Conservation (phyloP, 2,888 invertebrate genomes). For the Patella depressa region DNA sequence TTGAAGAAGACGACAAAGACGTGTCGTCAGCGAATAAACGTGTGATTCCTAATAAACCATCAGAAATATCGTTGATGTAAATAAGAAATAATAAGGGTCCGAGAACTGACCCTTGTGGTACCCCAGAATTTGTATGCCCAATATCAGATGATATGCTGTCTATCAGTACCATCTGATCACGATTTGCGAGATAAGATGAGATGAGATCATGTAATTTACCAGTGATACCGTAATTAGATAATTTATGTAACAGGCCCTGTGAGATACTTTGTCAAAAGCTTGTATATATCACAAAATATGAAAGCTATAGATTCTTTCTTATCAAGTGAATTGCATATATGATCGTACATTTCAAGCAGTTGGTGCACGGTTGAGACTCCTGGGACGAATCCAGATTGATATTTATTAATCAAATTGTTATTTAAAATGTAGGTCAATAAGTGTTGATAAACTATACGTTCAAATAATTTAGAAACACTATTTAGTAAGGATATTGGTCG, state of each 20-base stretch:
- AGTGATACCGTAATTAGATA: constrained; percentile 14
- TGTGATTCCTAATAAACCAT: neutral
- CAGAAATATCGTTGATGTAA: neutral
- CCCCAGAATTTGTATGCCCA: neutral
- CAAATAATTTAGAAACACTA: constrained; percentile 35
- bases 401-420: constrained; percentile 34
- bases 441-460: constrained; percentile 37
- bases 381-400: constrained; percentile 40
- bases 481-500: constrained; percentile 39
- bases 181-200: neutral
- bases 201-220: neutral
- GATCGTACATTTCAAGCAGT: constrained; percentile 34
- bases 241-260: constrained; percentile 16
- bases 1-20: neutral
- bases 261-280: constrained; percentile 20
- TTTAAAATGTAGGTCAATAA: constrained; percentile 28
- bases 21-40: neutral
- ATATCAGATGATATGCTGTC: neutral
- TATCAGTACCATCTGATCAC: neutral
- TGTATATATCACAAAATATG: constrained; percentile 37
- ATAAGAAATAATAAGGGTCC: neutral
- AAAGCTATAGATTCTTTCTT: constrained; percentile 33
- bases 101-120: neutral
- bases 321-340: constrained; percentile 30
- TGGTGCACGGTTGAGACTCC: constrained; percentile 39